Evolutionary conservation across 2,797 vertebrate genomes (phyloP).

Genomic region (Peromyscus nudipes): DNA sequence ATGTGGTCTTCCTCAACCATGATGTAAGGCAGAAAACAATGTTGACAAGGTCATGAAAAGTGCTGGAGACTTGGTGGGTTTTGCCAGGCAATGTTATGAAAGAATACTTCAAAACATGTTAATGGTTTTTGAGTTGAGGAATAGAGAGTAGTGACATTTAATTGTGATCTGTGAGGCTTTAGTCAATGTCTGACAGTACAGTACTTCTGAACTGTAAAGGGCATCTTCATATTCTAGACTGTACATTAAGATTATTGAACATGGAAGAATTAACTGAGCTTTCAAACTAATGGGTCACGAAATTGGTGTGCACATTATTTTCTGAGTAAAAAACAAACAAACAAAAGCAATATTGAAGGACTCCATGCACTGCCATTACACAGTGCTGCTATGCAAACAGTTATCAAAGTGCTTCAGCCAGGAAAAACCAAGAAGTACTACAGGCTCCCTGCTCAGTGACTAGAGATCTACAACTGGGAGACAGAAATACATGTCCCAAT

Average conservation of each 20-base stretch:
- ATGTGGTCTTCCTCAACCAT: neutral
- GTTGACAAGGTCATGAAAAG: neutral
- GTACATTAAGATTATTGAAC: neutral
- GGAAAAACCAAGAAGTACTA: neutral
- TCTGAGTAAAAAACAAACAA: neutral
- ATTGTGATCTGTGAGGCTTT: neutral
- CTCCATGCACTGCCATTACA: neutral
- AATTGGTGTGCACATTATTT: neutral
- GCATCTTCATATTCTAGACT: neutral
- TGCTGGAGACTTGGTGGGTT: neutral
- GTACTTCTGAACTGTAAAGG: neutral
- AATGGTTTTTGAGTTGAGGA: neutral
- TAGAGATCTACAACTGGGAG: neutral
- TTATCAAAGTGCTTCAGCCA: neutral
- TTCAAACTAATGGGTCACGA: neutral
- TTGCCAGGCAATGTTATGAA: neutral
- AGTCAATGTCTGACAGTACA: neutral
- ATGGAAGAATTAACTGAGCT: neutral
- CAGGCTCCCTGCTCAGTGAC: neutral
- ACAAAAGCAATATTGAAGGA: neutral
- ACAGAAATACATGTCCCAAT: neutral
- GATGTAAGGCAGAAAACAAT: neutral
- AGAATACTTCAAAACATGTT: neutral
- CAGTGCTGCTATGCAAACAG: too few relatives aligned
- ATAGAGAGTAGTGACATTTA: neutral